Percentiles rank a stretch among this genome's conserved stretches.
Evolutionary conservation across 2,888 invertebrate species (phyloP).

Genomic region (Acanthosepion lycidas): DNA sequence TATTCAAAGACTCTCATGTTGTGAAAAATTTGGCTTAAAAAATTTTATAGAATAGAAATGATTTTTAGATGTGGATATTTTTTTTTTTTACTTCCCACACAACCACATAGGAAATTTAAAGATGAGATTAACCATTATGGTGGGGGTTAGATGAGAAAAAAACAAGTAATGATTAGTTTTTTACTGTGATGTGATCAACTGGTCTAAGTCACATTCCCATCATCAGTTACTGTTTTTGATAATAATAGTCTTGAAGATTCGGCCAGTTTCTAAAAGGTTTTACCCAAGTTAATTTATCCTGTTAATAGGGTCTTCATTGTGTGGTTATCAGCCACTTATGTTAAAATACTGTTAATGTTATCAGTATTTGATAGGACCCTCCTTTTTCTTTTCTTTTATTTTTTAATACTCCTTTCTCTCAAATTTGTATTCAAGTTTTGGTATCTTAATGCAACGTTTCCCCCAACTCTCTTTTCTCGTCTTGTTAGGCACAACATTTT

Average conservation of each 20-base stretch:
- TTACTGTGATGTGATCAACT: background rate
- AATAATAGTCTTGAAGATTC: too few relatives aligned
- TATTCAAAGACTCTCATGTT: background rate
- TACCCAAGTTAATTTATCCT: background rate
- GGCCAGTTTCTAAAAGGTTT: too few relatives aligned
- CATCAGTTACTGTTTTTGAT: background rate
- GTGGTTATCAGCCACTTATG: background rate
- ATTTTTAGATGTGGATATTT: background rate
- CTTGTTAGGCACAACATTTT: too few relatives aligned
- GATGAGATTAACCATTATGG: background rate
- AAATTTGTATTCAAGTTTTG: too few relatives aligned
- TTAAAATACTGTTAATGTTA: background rate
- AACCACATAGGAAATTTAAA: background rate
- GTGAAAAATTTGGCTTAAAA: background rate
- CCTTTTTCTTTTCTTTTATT: too few relatives aligned
- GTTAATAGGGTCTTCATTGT: background rate
- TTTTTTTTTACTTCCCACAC: too few relatives aligned
- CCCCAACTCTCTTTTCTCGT: too few relatives aligned
- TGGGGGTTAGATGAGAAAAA: background rate
- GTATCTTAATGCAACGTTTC: too few relatives aligned
- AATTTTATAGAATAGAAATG: background rate
- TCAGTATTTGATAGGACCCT: background rate
- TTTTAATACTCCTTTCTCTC: too few relatives aligned
- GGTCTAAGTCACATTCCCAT: background rate
- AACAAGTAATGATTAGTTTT: background rate